Evolutionary conservation across 2,113 vertebrate species (phyloP).

Genomic region (Symphodus melops): DNA sequence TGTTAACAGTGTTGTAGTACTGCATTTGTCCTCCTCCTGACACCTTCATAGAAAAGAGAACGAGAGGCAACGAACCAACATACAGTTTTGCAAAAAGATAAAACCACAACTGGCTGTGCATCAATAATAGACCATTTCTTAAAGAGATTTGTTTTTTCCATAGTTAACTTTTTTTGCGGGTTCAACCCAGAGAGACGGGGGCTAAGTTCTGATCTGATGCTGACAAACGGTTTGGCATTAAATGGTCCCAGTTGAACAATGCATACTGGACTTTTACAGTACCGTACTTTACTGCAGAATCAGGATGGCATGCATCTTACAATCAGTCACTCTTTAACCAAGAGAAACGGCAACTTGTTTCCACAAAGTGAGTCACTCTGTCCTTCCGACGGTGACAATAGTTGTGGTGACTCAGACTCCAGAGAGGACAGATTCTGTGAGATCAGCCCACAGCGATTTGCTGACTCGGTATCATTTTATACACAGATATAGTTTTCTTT

Average conservation of each 20-base stretch:
- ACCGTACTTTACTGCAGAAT: slow-evolving; percentile 66
- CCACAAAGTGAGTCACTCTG: slow-evolving; percentile 70
- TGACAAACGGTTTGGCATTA: slow-evolving; percentile 61
- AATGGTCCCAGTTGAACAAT: slow-evolving; percentile 67
- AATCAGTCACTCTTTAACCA: slow-evolving; percentile 80
- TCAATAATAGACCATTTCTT: slow-evolving; percentile 58
- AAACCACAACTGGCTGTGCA: slow-evolving; percentile 77
- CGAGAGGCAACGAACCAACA: slow-evolving; percentile 79
- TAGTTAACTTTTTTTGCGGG: slow-evolving; percentile 31
- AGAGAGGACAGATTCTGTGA: slow-evolving; percentile 47
- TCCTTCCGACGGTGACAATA: slow-evolving; percentile 68
- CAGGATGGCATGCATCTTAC: slow-evolving; percentile 84
- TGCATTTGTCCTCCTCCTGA: slow-evolving; percentile 89
- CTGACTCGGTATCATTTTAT: slow-evolving; percentile 66
- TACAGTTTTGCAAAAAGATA: slow-evolving; percentile 79
- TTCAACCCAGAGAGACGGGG: slow-evolving; percentile 19
- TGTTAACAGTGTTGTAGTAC: slow-evolving; percentile 89
- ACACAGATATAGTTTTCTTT: slow-evolving; percentile 71
- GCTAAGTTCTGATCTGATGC: slow-evolving; percentile 46
- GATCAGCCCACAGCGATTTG: slow-evolving; percentile 60
- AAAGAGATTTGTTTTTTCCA: slow-evolving; percentile 34
- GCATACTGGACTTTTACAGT: slow-evolving; percentile 66
- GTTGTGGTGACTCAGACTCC: slow-evolving; percentile 62
- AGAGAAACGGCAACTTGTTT: slow-evolving; percentile 72
- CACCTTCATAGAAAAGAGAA: slow-evolving; percentile 84